phyloP scores from a whole-genome alignment of 2,797 vertebrate species.

The Syncerus caffer region DNA sequence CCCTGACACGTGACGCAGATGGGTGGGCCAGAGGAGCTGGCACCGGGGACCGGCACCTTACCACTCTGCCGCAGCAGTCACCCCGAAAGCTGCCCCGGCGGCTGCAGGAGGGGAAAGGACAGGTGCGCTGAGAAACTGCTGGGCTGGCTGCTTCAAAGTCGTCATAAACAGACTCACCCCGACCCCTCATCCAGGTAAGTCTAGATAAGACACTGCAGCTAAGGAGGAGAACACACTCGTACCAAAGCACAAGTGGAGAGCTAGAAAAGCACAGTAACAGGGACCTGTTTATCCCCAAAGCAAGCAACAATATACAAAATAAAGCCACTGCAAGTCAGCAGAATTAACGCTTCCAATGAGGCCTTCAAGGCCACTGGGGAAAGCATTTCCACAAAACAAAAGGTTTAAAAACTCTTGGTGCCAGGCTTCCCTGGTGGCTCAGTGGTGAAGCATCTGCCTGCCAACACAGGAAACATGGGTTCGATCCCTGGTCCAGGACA shows the following conservation, averaged over 20 bases:
- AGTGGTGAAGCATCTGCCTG: neutral
- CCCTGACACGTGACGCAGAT: accelerated
- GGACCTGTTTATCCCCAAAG: neutral
- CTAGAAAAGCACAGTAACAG: neutral
- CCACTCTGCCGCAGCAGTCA: neutral
- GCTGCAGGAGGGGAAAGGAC: accelerated
- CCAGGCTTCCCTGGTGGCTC: neutral
- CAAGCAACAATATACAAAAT: neutral
- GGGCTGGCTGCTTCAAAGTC: neutral
- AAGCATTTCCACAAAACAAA: neutral
- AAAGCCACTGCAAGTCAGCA: neutral
- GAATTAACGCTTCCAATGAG: neutral
- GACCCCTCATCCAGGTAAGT: neutral
- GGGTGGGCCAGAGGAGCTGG: neutral
- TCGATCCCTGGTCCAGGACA: neutral
- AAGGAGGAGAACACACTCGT: neutral
- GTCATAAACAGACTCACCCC: neutral
- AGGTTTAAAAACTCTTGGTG: neutral
- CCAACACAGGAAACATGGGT: neutral
- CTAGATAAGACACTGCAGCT: neutral
- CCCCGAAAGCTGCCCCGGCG: neutral
- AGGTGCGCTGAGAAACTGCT: neutral
- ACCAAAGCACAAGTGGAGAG: neutral
- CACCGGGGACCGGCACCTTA: neutral
- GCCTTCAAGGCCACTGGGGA: neutral